A percentile compares a stretch with the other conserved stretches of the same genome.
Conservation (phyloP, 2,113 vertebrate genomes). For the Forbesichthys papilliferus region DNA sequence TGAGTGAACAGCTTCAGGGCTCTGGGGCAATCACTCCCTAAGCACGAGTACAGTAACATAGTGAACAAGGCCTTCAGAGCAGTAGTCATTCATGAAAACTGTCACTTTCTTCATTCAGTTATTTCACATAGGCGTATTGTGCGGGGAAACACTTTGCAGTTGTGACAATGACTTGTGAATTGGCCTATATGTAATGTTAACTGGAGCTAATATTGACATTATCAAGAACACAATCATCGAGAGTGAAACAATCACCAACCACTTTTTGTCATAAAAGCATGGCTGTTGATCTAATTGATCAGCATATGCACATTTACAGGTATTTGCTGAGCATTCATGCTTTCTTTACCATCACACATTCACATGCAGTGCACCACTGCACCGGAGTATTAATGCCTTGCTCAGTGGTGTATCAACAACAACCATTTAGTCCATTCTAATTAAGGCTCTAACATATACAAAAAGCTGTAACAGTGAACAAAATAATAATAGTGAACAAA, state of each 20-base stretch:
- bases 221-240: background rate
- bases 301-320: no score
- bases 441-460: background rate
- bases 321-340: slow-evolving; percentile 7
- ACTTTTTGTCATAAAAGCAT: no score
- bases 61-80: no score
- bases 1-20: slow-evolving; percentile 41
- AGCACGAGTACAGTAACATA: no score
- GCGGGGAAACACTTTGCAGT: no score
- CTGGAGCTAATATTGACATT: slow-evolving; percentile 4
- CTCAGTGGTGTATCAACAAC: no score
- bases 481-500: background rate
- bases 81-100: slow-evolving; percentile 2
- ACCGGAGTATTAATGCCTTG: no score
- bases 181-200: background rate
- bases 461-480: background rate
- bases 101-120: background rate
- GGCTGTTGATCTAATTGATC: no score
- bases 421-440: no score
- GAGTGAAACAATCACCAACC: no score
- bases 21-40: slow-evolving; percentile 32
- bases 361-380: no score
- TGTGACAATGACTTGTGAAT: no score
- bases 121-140: background rate
- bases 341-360: background rate